Evolutionary conservation across 2,113 vertebrate genomes (phyloP), one percentile per base, ranked within the genome.

Genomic region (Antechinus stuartii): DNA sequence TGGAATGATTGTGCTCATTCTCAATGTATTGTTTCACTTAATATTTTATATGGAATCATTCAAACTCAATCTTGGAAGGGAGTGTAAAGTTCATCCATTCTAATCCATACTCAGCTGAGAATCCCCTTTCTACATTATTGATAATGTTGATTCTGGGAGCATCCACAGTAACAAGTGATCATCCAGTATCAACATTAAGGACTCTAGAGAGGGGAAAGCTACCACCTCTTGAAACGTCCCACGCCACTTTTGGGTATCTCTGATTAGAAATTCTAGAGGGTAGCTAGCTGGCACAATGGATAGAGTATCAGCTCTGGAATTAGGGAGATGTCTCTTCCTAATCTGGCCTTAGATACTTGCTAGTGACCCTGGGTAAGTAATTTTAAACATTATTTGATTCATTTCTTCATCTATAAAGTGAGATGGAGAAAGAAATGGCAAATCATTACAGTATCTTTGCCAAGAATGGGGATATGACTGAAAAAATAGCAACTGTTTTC

Each of bases 391-490:
- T 61, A 9, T 61, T 61, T 61, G 27, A 30, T 27, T 61, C 27
- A 61, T 61, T 61, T 61, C 57, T 27, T 61, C 57, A 61, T 61
- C 27, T 61, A 52, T 52, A 30, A 84, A 57, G 61, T 57, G 84
- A 61, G 4, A 26, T 16, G 95, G 89, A 92, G 76, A 92, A 24
- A 27, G 84, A 56, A 92, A 93, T 54, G 61, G 57, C 52, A 95
- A 52, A 52, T 23, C 2, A 53, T 30, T 16, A 91, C 26, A 61
- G 61, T 54, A 92, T 30, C 46, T 91, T 47, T 0, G 0, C 2
- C 47, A 90, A 24, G 2, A 47, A 11, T 3, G 0, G 30, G 24
- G 61, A 56, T 49, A 68, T 3, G n/a, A 46, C 22, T 4, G 14
- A 94, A 50, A 30, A 27, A n/a, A 2, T 92, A n/a, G 19, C 55